Evolutionary conservation across 1,140 invertebrate genomes (phyloP).

Genomic region (Acromyrmex echinatior): DNA sequence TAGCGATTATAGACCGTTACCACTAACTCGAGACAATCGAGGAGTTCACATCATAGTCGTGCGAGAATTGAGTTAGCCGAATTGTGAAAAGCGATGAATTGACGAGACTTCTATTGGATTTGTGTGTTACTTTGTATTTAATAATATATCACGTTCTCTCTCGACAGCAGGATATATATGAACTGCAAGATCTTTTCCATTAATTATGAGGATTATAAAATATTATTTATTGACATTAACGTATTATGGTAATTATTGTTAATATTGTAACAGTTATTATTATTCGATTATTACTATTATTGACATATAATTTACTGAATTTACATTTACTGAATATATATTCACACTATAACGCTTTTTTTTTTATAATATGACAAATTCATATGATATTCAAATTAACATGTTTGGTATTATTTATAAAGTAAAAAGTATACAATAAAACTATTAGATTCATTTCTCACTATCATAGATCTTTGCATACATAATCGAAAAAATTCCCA

Average conservation of each 20-base stretch:
- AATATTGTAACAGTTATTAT: slow-evolving; percentile 15
- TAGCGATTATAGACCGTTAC: slow-evolving; percentile 70
- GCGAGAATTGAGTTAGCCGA: slow-evolving; percentile 49
- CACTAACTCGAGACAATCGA: slow-evolving; percentile 72
- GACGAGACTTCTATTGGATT: background rate
- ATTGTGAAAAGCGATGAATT: slow-evolving; percentile 7
- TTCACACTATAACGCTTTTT: background rate
- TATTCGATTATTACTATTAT: slow-evolving; percentile 19
- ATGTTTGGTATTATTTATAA: background rate
- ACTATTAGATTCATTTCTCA: slow-evolving; percentile 2
- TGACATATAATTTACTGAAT: background rate
- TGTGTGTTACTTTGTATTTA: slow-evolving; percentile 7
- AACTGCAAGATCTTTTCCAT: background rate
- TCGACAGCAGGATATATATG: background rate
- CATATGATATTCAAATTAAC: slow-evolving; percentile 14
- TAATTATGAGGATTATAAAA: background rate
- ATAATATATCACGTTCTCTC: background rate
- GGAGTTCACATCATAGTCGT: slow-evolving; percentile 59
- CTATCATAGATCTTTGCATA: background rate
- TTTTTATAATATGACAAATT: background rate
- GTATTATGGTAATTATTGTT: background rate
- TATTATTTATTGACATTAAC: background rate
- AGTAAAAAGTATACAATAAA: background rate
- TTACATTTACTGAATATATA: background rate
- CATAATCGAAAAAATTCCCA: background rate